phyloP scores from a whole-genome alignment of 2,797 vertebrate genomes.

The Pangasius mekongensis region DNA sequence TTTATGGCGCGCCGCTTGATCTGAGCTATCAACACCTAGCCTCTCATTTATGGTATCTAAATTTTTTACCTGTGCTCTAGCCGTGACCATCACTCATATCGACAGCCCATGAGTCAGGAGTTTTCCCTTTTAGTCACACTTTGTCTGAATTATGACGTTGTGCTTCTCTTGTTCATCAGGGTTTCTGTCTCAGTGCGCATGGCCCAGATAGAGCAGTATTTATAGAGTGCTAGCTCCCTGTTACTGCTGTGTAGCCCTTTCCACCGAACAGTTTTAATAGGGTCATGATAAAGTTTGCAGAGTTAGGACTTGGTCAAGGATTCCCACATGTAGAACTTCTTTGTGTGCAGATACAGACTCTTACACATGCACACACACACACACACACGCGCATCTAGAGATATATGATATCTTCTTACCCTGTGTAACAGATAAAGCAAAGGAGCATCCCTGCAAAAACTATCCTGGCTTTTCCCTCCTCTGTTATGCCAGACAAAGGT shows the following conservation, averaged over 20 bases:
- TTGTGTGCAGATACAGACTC: neutral
- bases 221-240: constrained; percentile 68
- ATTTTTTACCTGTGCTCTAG: neutral
- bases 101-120: constrained; percentile 10
- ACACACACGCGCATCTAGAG: neutral
- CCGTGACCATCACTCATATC: constrained; percentile 12
- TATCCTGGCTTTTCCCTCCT: neutral
- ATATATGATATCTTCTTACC: neutral
- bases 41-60: neutral
- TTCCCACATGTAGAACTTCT: neutral
- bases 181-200: constrained; percentile 38
- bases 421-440: constrained; percentile 1
- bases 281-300: constrained; percentile 56
- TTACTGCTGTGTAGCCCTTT: constrained; percentile 42
- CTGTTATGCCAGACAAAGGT: constrained; percentile 3
- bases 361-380: neutral
- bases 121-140: constrained; percentile 15
- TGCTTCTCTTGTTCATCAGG: constrained; percentile 39
- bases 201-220: constrained; percentile 76
- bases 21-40: neutral
- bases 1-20: neutral
- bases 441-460: neutral
- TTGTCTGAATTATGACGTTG: constrained; percentile 19
- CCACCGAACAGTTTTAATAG: constrained; percentile 55
- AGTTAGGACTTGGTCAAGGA: constrained; percentile 19